Conservation (phyloP, 2,888 invertebrate species). For the Caenorhabditis sinica region DNA sequence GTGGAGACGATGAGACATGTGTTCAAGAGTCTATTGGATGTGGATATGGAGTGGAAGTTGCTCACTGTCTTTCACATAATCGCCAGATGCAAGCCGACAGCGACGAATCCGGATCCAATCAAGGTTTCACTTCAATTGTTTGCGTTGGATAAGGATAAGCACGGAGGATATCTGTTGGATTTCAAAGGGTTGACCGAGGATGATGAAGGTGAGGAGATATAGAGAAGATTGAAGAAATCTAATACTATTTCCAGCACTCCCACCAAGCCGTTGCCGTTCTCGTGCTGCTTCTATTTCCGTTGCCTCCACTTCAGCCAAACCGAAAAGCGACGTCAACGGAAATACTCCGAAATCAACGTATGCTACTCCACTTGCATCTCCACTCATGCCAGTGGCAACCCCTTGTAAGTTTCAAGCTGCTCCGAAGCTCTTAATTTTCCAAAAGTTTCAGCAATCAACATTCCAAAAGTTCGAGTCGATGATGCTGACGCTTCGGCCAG, state of each 20-base stretch:
- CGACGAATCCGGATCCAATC: conserved; percentile 65
- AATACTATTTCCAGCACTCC: conserved; percentile 42
- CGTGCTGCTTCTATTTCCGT: conserved; percentile 82
- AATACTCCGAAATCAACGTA: conserved; percentile 4
- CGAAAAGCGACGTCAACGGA: conserved; percentile 40
- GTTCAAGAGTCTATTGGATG: conserved; percentile 96
- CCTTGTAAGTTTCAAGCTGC: conserved; percentile 4
- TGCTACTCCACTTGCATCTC: conserved; percentile 1
- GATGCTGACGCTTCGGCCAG: conserved; percentile 39
- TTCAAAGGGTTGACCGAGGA: conserved; percentile 91
- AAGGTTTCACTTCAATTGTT: conserved; percentile 99
- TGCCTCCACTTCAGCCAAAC: neutral
- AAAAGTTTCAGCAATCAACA: conserved; percentile 38
- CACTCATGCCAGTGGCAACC: neutral
- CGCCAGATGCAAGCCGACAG: conserved; percentile 91
- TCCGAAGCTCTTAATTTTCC: neutral
- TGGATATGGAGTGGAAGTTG: conserved; percentile 98
- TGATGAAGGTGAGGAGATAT: conserved; percentile 50
- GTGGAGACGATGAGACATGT: conserved; percentile 86
- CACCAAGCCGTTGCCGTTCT: conserved; percentile 77
- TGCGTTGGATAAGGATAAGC: conserved; percentile 90
- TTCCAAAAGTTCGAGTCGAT: conserved; percentile 52
- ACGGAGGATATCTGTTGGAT: conserved; percentile 93
- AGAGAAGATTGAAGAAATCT: neutral
- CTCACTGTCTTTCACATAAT: conserved; percentile 96